Percentiles rank a stretch among this genome's conserved stretches.
Evolutionary conservation across 1,140 invertebrate genomes (phyloP).

Genomic region (Cyphomyrmex costatus): DNA sequence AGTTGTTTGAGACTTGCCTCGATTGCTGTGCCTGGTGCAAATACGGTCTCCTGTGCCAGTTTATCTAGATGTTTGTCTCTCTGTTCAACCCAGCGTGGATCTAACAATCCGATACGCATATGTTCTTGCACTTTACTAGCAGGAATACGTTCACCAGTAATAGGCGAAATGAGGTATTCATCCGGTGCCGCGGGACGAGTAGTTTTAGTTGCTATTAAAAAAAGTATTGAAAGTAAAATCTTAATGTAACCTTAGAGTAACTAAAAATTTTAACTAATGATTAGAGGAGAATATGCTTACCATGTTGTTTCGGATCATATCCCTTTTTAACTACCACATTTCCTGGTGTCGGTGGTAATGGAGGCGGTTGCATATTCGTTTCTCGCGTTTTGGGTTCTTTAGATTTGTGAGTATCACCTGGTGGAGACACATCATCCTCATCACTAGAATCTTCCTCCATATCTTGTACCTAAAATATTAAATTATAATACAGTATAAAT

Average conservation of each 20-base stretch:
- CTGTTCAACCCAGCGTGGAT: constrained; percentile 99
- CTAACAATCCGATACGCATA: constrained; percentile 98
- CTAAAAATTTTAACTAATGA: not conserved
- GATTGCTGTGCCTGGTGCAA: constrained; percentile 96
- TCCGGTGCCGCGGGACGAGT: constrained; percentile 89
- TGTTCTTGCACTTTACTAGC: constrained; percentile 99
- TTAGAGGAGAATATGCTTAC: constrained; percentile 73
- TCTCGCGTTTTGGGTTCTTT: constrained; percentile 85
- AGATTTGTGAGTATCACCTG: constrained; percentile 85
- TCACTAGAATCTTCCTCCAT: constrained; percentile 96
- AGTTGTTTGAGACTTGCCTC: constrained; percentile 98
- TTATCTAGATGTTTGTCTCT: constrained; percentile 96
- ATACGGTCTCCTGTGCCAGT: constrained; percentile 94
- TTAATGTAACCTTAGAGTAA: not conserved
- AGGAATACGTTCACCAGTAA: constrained; percentile 98
- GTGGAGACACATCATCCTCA: constrained; percentile 88
- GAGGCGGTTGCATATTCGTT: constrained; percentile 88
- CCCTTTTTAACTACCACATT: constrained; percentile 98
- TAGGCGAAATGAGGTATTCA: constrained; percentile 98
- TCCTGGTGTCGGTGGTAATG: constrained; percentile 95
- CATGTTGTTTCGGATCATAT: constrained; percentile 97
- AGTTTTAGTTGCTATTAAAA: constrained; percentile 86
- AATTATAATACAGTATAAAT: not conserved
- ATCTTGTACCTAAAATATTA: constrained; percentile 90
- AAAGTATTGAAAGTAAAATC: constrained; percentile 55